Conservation (phyloP, 2,888 invertebrate species). For the Phasia obesa region DNA sequence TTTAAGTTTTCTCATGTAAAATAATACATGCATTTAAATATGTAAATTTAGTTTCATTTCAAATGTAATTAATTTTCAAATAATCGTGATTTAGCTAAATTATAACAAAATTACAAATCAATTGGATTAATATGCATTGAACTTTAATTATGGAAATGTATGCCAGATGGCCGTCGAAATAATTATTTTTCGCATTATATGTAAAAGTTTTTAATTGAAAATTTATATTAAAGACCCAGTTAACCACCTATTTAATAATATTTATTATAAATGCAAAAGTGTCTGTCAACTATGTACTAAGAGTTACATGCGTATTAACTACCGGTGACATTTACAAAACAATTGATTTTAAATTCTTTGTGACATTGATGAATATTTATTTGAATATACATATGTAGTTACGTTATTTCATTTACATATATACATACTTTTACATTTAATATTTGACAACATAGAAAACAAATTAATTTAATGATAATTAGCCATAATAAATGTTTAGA, state of each 20-base stretch:
- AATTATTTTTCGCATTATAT: neutral
- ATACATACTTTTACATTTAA: no score
- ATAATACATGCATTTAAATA: no score
- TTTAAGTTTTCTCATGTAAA: no score
- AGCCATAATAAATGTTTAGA: no score
- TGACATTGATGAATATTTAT: neutral
- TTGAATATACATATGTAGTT: no score
- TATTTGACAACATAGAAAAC: no score
- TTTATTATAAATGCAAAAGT: slow-evolving; percentile 2
- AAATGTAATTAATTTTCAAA: neutral
- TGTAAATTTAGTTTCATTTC: no score
- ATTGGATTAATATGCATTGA: neutral
- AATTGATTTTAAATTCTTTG: slow-evolving; percentile 11
- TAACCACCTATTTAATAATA: slow-evolving; percentile 19
- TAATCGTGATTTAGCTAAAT: slow-evolving; percentile 13
- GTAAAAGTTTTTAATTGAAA: slow-evolving; percentile 22
- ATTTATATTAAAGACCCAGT: slow-evolving; percentile 1
- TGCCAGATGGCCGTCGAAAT: neutral
- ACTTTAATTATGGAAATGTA: neutral
- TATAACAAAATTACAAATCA: slow-evolving; percentile 11
- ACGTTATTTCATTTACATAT: no score
- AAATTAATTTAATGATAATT: no score
- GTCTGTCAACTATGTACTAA: neutral
- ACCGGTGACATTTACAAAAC: slow-evolving; percentile 7
- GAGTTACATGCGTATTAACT: neutral